A percentile compares a stretch with the other conserved stretches of the same genome.
phyloP scores from a whole-genome alignment of 2,888 invertebrate species.

The Drosophila birchii region DNA sequence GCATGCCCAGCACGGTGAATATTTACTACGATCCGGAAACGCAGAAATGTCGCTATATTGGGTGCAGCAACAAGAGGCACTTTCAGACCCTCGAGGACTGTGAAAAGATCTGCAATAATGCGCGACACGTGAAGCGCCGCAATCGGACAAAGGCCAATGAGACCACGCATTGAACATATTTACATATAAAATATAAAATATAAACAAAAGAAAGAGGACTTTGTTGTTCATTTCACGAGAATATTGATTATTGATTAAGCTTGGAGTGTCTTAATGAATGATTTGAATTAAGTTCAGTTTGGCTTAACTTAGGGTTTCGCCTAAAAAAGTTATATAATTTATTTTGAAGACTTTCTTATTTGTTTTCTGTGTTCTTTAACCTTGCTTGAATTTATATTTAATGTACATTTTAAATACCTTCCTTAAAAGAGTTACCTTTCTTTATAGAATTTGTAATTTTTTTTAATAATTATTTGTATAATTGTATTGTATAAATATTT shows the following conservation, averaged over 20 bases:
- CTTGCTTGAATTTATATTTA: no score
- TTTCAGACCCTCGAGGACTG: constrained; percentile 80
- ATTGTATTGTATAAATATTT: background rate
- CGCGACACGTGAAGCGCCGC: constrained; percentile 69
- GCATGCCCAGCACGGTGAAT: constrained; percentile 79
- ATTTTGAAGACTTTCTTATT: background rate
- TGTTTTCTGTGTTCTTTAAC: no score
- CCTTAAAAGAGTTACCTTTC: background rate
- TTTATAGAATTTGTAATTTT: background rate
- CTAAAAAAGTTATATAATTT: background rate
- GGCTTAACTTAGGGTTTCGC: background rate
- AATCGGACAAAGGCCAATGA: constrained; percentile 57
- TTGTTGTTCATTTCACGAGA: constrained; percentile 26
- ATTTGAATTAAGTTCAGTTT: no score
- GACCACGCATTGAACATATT: constrained; percentile 56
- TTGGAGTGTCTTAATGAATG: background rate
- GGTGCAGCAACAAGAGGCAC: constrained; percentile 79
- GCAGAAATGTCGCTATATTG: constrained; percentile 80
- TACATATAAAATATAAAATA: constrained; percentile 12
- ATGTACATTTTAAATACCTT: background rate
- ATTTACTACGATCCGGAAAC: constrained; percentile 82
- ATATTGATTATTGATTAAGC: background rate
- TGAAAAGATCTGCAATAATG: constrained; percentile 81
- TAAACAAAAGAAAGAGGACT: constrained; percentile 24
- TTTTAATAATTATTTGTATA: background rate